Evolutionary conservation across 2,888 invertebrate genomes (phyloP), one percentile per base, ranked within the genome.

Genomic region (Orchestes rusci): DNA sequence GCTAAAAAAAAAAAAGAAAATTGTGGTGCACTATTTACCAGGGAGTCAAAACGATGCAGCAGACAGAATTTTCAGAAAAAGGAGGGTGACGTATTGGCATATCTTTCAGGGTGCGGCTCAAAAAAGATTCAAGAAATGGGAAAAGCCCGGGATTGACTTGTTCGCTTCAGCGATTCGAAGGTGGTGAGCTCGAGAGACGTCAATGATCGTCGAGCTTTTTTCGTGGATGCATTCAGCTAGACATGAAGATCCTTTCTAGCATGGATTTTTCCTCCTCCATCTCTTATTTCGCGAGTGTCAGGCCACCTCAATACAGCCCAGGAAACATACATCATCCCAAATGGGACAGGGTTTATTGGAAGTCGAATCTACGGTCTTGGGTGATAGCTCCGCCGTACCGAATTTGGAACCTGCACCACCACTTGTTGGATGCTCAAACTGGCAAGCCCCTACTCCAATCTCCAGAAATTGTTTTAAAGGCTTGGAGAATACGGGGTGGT

Each of bases 241-340:
- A 31, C 13, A 10, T 55, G 55, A 52, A 32, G 41, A 15, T 54
- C 35, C 39, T 4, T 10, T 13, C 38, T 54, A 12, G 50, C 53
- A 1, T 62, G 61, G 53, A 41, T 60, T 4, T 61, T 62, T 36
- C 60, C 62, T 2, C 62, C 61, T 3, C 62, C 59, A 10, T 40
- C 47, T 5, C 45, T 59, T n/a, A 53, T 60, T 3, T 59, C 59
- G 3, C 28, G 48, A 27, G 55, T 61, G 1, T 48, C 57, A n/a
- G 29, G 30, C 2, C 57, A 59, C 28, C 49, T 59, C 4, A 55
- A 57, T 42, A 19, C 27, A 8, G 52, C 55, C 5, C 36, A 30
- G 28, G 57, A 59, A 8, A 37, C 27, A 7, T 59, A 56, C 41
- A 50, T 60, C 4, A 27, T 61, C 51, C 51, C 10, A 54, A 56